These are phyloP conservation scores for Drosophila mayri DNA, from an alignment of 1,140 invertebrate species.

Conservation along the genomic window DNA sequence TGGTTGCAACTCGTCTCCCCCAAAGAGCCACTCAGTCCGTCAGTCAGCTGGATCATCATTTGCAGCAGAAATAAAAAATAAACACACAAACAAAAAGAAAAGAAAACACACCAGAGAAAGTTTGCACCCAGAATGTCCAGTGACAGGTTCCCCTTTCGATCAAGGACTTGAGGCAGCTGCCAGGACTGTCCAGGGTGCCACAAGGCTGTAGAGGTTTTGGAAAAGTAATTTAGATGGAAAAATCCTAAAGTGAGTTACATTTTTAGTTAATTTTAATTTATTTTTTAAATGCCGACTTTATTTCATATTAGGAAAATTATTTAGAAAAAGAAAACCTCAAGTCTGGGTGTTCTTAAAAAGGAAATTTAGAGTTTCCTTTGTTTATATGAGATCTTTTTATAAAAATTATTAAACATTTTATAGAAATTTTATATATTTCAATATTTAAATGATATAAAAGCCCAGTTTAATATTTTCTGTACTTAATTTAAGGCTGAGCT, in stretches of 20 bases:
- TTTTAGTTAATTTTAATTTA: background rate
- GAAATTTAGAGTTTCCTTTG: background rate
- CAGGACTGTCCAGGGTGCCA: background rate
- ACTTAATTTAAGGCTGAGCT: background rate
- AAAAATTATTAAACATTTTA: background rate
- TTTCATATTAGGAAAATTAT: background rate
- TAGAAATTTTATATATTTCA: background rate
- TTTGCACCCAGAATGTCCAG: constrained; percentile 1
- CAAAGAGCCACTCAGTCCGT: constrained; percentile 63
- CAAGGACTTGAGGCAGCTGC: background rate
- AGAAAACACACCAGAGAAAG: background rate
- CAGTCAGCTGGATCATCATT: constrained; percentile 8
- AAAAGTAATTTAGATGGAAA: background rate
- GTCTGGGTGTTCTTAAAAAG: no score
- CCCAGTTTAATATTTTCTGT: background rate
- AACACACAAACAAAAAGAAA: background rate
- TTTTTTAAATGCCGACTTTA: background rate
- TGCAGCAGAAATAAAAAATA: background rate
- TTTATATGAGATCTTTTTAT: background rate
- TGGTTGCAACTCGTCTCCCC: constrained; percentile 22
- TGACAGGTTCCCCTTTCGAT: background rate
- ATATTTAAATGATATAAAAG: background rate
- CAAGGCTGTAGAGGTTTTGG: background rate
- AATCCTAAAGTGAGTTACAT: background rate
- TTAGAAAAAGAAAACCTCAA: background rate